phyloP scores from a whole-genome alignment of 2,113 vertebrate species.

The Cisticola juncidis region DNA sequence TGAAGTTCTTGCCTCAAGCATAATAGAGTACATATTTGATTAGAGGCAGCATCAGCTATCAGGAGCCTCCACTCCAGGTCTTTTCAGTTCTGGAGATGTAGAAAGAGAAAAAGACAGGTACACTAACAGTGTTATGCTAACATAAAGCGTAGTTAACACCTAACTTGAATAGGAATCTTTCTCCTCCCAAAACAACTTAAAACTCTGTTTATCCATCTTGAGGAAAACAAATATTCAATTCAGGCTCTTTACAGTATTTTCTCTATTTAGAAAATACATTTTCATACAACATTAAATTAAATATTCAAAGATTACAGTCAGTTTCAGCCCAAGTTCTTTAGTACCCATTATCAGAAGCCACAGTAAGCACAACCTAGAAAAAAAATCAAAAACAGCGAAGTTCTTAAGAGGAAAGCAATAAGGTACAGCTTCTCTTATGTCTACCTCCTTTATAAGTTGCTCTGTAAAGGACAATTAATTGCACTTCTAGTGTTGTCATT shows the following conservation, averaged over 20 bases:
- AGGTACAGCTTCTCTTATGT: neutral
- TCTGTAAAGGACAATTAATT: neutral
- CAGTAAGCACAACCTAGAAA: neutral
- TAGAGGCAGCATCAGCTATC: neutral
- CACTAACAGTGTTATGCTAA: neutral
- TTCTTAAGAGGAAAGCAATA: neutral
- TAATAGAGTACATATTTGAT: neutral
- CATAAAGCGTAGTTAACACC: neutral
- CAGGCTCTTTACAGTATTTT: accelerated
- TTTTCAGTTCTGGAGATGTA: neutral
- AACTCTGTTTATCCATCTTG: neutral
- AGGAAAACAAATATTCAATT: neutral
- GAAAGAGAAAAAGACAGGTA: neutral
- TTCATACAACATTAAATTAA: neutral
- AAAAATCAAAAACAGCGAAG: neutral
- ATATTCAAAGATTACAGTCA: neutral
- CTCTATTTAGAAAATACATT: neutral
- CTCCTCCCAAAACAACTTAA: neutral
- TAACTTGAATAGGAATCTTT: neutral
- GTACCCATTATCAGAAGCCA: neutral
- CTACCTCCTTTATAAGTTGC: neutral
- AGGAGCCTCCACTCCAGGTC: neutral
- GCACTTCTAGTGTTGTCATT: neutral
- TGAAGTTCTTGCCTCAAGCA: neutral
- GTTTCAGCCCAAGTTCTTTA: neutral